phyloP scores from a whole-genome alignment of 2,113 vertebrate species.

The Zingel zingel region DNA sequence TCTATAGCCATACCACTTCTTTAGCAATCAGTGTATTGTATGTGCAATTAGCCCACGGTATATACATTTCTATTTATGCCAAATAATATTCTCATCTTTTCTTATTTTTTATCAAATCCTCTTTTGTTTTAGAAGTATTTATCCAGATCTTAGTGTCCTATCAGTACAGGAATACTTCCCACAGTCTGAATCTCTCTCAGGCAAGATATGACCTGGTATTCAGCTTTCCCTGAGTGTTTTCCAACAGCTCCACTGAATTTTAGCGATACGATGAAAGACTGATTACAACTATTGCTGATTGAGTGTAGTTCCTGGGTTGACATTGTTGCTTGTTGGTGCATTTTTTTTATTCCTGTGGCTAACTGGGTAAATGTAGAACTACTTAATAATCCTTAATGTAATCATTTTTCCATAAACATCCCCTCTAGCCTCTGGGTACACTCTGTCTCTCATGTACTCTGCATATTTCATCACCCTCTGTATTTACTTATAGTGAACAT shows the following conservation, averaged over 20 bases:
- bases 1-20: neutral
- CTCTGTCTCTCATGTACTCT: neutral
- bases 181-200: neutral
- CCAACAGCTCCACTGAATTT: no score
- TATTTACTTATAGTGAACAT: conserved; percentile 5
- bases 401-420: conserved; percentile 15
- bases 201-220: neutral
- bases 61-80: neutral
- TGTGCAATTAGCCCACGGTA: no score
- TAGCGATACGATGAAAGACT: no score
- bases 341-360: neutral
- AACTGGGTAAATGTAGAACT: neutral
- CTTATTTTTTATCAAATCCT: neutral
- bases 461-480: neutral
- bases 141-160: neutral
- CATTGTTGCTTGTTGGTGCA: neutral
- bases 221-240: neutral
- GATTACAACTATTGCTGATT: no score
- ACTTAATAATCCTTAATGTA: neutral
- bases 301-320: neutral
- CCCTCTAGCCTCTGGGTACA: neutral
- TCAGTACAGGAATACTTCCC: neutral
- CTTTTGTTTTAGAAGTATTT: neutral
- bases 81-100: conserved; percentile 1
- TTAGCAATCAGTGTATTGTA: neutral